These are phyloP conservation scores for Acanthaster planci DNA, from an alignment of 35 echinoderm and acorn worm species.

Conservation along the genomic window DNA sequence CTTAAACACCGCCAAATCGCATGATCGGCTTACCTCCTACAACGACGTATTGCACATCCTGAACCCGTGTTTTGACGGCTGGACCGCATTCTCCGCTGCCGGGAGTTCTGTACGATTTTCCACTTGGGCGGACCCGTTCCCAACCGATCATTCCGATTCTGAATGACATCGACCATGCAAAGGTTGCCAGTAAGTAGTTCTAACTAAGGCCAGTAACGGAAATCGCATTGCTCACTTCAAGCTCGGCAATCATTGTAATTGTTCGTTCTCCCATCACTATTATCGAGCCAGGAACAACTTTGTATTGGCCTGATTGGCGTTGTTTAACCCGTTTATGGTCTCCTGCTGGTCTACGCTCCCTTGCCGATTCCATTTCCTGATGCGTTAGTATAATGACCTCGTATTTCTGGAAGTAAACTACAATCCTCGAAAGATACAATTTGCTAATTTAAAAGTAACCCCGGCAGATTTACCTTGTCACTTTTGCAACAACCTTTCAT, in stretches of 20 bases:
- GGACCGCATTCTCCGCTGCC: neutral
- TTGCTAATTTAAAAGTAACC: neutral
- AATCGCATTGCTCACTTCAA: constrained; percentile 14
- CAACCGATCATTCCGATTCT: neutral
- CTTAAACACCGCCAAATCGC: constrained; percentile 1
- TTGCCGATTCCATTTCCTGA: neutral
- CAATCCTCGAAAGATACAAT: neutral
- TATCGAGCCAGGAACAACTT: neutral
- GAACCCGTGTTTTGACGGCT: constrained; percentile 17
- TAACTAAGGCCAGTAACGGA: constrained; percentile 1
- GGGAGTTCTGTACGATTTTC: constrained; percentile 18
- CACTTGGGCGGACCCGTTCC: constrained; percentile 10
- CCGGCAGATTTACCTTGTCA: neutral
- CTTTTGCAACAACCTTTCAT: neutral
- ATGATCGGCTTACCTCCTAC: neutral
- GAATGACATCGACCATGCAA: constrained; percentile 10
- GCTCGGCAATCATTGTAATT: neutral
- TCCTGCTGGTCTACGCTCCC: neutral
- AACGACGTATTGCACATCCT: neutral
- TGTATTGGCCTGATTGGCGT: constrained; percentile 28
- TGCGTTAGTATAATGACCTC: neutral
- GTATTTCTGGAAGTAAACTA: constrained; percentile 5
- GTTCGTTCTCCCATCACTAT: constrained; percentile 1
- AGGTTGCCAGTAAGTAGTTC: constrained; percentile 3
- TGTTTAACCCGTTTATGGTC: constrained; percentile 15